Evolutionary conservation across 2,888 invertebrate species (phyloP).

Genomic region (Melieria crassipennis): DNA sequence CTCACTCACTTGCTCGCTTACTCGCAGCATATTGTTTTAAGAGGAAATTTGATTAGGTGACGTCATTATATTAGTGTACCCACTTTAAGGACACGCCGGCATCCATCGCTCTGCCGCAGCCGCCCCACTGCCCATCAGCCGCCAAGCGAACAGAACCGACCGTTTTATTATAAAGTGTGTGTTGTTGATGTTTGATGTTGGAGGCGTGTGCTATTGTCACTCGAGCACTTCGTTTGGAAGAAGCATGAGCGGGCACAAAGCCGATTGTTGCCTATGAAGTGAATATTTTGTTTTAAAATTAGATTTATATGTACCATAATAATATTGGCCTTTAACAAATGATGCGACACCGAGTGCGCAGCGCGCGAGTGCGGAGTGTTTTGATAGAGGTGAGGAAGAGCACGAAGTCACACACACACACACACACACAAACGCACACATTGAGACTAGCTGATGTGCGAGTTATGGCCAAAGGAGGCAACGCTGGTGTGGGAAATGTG

Average conservation of each 20-base stretch:
- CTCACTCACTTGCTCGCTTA: not conserved
- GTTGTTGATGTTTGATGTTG: slow-evolving; percentile 37
- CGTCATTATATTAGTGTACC: slow-evolving; percentile 49
- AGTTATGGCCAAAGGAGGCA: too few relatives aligned
- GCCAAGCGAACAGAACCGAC: too few relatives aligned
- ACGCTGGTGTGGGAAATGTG: too few relatives aligned
- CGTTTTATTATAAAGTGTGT: not conserved
- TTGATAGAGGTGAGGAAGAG: too few relatives aligned
- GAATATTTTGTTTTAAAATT: slow-evolving; percentile 37
- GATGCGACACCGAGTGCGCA: too few relatives aligned
- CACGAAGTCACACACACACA: not conserved
- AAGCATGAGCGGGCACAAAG: too few relatives aligned
- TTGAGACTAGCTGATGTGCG: too few relatives aligned
- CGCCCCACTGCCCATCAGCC: too few relatives aligned
- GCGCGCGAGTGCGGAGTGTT: too few relatives aligned
- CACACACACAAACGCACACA: too few relatives aligned
- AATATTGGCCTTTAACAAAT: slow-evolving; percentile 24
- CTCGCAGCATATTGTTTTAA: slow-evolving; percentile 44
- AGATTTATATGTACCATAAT: slow-evolving; percentile 34
- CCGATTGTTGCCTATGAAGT: not conserved
- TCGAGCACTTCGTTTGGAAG: slow-evolving; percentile 17
- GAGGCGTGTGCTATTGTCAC: slow-evolving; percentile 33
- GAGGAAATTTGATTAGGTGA: slow-evolving; percentile 53
- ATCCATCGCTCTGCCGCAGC: too few relatives aligned
- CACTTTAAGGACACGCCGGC: slow-evolving; percentile 25